Evolutionary conservation across 2,113 vertebrate species (phyloP).

Genomic region (Marcusenius ussheri): DNA sequence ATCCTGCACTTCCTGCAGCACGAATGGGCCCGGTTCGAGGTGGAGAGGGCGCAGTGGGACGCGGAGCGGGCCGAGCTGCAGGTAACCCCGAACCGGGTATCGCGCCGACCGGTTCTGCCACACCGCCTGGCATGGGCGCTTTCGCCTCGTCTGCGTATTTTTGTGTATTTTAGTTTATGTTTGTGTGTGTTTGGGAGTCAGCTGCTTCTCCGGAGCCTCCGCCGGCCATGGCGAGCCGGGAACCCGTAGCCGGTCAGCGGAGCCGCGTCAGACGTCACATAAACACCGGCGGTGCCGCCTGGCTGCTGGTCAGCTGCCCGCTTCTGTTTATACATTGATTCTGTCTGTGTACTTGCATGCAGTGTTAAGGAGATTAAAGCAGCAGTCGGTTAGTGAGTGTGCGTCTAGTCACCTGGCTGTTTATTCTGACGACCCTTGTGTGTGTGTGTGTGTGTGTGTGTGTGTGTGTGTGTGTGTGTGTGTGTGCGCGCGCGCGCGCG

Average conservation of each 20-base stretch:
- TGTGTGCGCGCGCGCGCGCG: not conserved
- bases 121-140: not conserved
- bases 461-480: not conserved
- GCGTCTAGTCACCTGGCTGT: not conserved
- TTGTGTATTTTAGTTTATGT: not conserved
- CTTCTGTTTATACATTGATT: not conserved
- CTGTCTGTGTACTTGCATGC: not conserved
- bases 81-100: constrained; percentile 55
- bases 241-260: not conserved
- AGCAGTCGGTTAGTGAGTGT: not conserved
- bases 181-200: not conserved
- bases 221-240: not conserved
- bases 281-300: not conserved
- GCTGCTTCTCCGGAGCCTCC: not conserved
- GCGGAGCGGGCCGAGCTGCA: constrained; percentile 91
- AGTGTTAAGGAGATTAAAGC: not conserved
- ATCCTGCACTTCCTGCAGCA: constrained; percentile 98
- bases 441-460: not conserved
- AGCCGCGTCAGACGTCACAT: not conserved
- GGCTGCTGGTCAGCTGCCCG: not conserved
- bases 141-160: not conserved
- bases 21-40: constrained; percentile 97
- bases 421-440: not conserved
- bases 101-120: not conserved
- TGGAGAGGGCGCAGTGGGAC: constrained; percentile 93